Conservation (phyloP, 2,113 vertebrate species). For the Heterotis niloticus region DNA sequence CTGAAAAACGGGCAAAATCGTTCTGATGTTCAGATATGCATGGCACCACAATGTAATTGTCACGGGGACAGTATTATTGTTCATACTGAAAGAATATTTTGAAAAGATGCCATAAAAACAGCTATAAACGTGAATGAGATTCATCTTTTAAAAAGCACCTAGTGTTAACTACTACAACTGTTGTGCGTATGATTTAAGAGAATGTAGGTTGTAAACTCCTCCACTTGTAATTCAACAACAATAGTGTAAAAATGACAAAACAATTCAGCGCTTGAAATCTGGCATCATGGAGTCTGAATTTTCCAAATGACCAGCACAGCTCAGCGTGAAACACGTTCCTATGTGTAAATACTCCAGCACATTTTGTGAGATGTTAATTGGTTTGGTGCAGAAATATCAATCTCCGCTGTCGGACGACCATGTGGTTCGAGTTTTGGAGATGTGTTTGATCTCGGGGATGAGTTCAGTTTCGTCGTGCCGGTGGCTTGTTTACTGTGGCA, state of each 20-base stretch:
- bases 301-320: conserved; percentile 12
- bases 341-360: neutral
- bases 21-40: no score
- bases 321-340: neutral
- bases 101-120: no score
- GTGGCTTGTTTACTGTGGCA: conserved; percentile 20
- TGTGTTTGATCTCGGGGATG: conserved; percentile 13
- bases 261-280: conserved; percentile 4
- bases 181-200: neutral
- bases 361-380: conserved; percentile 8
- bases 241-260: conserved; percentile 3
- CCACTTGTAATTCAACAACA: conserved; percentile 1
- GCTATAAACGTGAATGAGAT: no score
- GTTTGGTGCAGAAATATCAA: conserved; percentile 1
- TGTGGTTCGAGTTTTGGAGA: conserved; percentile 26
- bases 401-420: conserved; percentile 15
- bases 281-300: conserved; percentile 11
- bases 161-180: neutral
- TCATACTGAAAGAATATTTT: no score
- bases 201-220: neutral
- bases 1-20: no score
- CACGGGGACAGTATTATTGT: no score
- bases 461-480: neutral
- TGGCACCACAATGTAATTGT: no score
- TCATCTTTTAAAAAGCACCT: no score